phyloP scores from a whole-genome alignment of 2,888 invertebrate species.

The Harpalus rubripes region DNA sequence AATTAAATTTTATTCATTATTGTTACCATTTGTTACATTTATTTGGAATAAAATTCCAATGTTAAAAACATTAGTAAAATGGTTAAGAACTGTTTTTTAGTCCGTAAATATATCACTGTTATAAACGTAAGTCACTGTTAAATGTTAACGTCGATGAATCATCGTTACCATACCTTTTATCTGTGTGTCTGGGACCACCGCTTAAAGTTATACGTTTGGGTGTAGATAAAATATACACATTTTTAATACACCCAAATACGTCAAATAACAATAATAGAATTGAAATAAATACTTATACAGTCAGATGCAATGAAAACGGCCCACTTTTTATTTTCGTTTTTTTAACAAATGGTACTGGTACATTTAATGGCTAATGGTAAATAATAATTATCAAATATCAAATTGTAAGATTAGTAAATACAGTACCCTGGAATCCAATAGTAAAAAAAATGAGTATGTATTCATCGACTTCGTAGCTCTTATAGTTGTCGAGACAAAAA shows the following conservation, averaged over 20 bases:
- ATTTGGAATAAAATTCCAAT: neutral
- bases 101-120: conserved; percentile 36
- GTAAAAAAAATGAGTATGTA: too few species aligned
- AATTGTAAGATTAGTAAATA: too few species aligned
- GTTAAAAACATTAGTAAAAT: conserved; percentile 11
- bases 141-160: conserved; percentile 17
- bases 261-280: too few species aligned
- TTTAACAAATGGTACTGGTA: too few species aligned
- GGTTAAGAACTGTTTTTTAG: conserved; percentile 36
- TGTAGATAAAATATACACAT: neutral
- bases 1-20: neutral
- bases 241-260: neutral
- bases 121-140: conserved; percentile 34
- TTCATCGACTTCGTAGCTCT: too few species aligned
- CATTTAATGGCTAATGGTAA: too few species aligned
- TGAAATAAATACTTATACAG: too few species aligned
- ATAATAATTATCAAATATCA: too few species aligned
- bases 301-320: too few species aligned
- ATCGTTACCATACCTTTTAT: conserved; percentile 32
- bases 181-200: conserved; percentile 53
- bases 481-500: too few species aligned
- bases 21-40: neutral
- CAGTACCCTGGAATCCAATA: too few species aligned
- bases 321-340: too few species aligned
- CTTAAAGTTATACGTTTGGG: neutral